Conservation (phyloP, 2,113 vertebrate species). For the Forbesichthys agassizii region DNA sequence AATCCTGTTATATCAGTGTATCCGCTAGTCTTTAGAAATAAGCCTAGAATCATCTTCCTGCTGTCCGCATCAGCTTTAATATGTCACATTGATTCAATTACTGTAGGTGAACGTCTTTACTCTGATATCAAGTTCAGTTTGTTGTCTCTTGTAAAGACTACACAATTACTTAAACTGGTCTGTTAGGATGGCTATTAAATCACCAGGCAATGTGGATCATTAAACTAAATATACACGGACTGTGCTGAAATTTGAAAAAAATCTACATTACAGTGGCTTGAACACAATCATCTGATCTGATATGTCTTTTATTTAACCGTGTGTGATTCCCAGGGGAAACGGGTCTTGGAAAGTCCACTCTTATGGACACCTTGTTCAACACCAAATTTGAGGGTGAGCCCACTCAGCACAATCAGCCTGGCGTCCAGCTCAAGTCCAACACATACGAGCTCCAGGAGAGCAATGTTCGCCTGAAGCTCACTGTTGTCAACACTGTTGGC, state of each 20-base stretch:
- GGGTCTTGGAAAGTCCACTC: conserved; percentile 94
- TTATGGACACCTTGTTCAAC: conserved; percentile 98
- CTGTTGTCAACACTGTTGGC: conserved; percentile 90
- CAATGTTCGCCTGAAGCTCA: conserved; percentile 93
- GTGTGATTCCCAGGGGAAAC: conserved; percentile 85
- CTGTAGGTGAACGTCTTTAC: too few species aligned
- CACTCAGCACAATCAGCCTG: conserved; percentile 90
- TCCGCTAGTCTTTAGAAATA: conserved; percentile 28
- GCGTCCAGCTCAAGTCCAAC: conserved; percentile 91
- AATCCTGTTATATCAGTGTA: conserved; percentile 28
- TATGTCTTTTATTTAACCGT: not conserved
- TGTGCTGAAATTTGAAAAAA: too few species aligned
- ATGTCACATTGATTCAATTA: not conserved
- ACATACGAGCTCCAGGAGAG: conserved; percentile 96
- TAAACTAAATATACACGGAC: too few species aligned
- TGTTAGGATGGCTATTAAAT: not conserved
- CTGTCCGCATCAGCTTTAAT: conserved; percentile 9
- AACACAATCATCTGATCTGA: too few species aligned
- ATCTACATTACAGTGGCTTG: too few species aligned
- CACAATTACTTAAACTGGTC: not conserved
- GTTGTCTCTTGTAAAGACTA: not conserved
- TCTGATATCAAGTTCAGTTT: not conserved
- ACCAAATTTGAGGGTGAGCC: conserved; percentile 96
- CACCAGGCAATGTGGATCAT: too few species aligned
- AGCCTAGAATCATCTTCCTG: not conserved